phyloP scores from a whole-genome alignment of 2,888 invertebrate species.

The Coleophora deauratella region DNA sequence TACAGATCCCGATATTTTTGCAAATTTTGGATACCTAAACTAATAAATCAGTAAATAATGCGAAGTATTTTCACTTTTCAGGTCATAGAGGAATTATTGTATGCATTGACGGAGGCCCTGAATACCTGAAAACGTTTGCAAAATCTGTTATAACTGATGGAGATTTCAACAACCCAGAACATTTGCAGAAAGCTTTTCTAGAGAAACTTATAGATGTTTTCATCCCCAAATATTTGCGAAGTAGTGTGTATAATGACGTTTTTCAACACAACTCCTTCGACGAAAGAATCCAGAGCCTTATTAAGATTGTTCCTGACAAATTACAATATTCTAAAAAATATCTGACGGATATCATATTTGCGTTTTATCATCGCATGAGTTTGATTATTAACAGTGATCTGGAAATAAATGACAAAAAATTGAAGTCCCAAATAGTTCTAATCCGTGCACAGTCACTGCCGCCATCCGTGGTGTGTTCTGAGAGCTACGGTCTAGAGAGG shows the following conservation, averaged over 20 bases:
- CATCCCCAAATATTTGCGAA: not conserved
- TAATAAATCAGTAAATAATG: too few species aligned
- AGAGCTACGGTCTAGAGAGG: too few species aligned
- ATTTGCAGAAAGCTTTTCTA: not conserved
- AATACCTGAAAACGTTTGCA: not conserved
- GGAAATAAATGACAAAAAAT: too few species aligned
- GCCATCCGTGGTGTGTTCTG: too few species aligned
- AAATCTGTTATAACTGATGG: too few species aligned
- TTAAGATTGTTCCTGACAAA: not conserved
- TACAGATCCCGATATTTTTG: too few species aligned
- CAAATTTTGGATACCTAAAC: too few species aligned
- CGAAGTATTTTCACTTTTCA: not conserved
- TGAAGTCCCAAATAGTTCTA: too few species aligned
- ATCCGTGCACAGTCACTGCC: too few species aligned
- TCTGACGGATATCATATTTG: too few species aligned
- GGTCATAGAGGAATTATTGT: not conserved
- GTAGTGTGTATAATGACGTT: not conserved
- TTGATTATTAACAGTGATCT: too few species aligned
- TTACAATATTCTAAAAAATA: not conserved
- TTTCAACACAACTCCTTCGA: not conserved
- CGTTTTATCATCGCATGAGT: not conserved
- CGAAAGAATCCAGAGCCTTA: not conserved
- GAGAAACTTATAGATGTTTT: not conserved
- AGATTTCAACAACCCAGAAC: not conserved
- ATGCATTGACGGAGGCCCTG: constrained; percentile 3